These are phyloP conservation scores for Lichenostomus cassidix DNA, from an alignment of 2,113 vertebrate species.

Conservation along the genomic window DNA sequence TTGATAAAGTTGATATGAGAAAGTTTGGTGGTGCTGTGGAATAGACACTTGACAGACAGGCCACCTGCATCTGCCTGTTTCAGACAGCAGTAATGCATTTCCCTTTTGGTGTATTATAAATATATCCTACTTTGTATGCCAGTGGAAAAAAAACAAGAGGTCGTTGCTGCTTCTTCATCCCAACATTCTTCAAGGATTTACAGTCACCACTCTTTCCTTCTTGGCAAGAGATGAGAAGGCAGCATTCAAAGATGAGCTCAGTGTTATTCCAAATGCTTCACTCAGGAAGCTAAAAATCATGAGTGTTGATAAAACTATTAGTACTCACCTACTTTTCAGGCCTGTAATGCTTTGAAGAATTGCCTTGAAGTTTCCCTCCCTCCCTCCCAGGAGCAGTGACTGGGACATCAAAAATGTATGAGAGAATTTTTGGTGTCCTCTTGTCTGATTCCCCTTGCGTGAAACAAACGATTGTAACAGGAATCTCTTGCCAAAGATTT, in stretches of 20 bases:
- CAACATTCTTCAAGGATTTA: not conserved
- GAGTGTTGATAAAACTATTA: not conserved
- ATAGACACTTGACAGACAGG: not conserved
- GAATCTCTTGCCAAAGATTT: not conserved
- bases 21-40: not conserved
- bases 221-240: conserved; percentile 20
- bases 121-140: not conserved
- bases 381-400: not conserved
- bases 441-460: not conserved
- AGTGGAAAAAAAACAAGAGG: not conserved
- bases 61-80: not conserved
- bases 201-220: not conserved
- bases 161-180: not conserved
- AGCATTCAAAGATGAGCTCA: not conserved
- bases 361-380: not conserved
- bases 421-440: not conserved
- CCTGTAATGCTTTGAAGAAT: not conserved
- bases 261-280: not conserved
- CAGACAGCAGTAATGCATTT: not conserved
- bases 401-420: not conserved
- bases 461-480: not conserved
- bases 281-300: not conserved
- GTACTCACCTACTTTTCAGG: not conserved
- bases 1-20: not conserved
- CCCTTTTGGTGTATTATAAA: not conserved